Conservation (phyloP, 2,797 vertebrate genomes). For the Ficedula albicollis region DNA sequence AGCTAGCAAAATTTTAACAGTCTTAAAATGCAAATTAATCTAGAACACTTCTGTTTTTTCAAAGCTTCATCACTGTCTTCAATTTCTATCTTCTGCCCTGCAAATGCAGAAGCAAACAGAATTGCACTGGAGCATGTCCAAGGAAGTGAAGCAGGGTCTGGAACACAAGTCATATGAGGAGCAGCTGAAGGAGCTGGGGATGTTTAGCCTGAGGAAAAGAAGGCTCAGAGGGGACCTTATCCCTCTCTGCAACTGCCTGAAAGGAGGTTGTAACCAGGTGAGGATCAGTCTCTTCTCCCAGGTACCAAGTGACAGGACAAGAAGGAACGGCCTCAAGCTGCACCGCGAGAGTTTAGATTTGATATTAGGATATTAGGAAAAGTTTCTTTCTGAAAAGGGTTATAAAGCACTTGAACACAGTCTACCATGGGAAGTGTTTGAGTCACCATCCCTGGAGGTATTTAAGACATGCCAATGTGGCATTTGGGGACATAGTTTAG, state of each 20-base stretch:
- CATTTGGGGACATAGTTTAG: background rate
- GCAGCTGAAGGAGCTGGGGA: background rate
- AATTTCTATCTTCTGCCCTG: background rate
- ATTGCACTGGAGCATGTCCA: fast-evolving
- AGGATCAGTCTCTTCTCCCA: background rate
- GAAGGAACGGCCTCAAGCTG: background rate
- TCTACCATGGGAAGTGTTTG: background rate
- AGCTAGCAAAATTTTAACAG: background rate
- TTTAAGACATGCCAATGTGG: background rate
- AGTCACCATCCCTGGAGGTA: background rate
- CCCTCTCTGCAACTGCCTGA: background rate
- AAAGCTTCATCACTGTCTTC: background rate
- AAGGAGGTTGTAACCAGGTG: background rate
- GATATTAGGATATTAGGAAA: background rate
- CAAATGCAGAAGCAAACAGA: background rate
- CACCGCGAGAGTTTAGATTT: background rate
- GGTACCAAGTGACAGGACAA: background rate
- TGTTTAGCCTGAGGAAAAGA: background rate
- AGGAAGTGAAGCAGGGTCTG: background rate
- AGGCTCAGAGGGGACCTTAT: background rate
- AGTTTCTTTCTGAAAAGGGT: background rate
- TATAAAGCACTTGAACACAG: background rate
- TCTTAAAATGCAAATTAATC: background rate
- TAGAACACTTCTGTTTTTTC: background rate
- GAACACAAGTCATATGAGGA: background rate